Conservation (phyloP, 2,113 vertebrate species). For the Morone saxatilis region DNA sequence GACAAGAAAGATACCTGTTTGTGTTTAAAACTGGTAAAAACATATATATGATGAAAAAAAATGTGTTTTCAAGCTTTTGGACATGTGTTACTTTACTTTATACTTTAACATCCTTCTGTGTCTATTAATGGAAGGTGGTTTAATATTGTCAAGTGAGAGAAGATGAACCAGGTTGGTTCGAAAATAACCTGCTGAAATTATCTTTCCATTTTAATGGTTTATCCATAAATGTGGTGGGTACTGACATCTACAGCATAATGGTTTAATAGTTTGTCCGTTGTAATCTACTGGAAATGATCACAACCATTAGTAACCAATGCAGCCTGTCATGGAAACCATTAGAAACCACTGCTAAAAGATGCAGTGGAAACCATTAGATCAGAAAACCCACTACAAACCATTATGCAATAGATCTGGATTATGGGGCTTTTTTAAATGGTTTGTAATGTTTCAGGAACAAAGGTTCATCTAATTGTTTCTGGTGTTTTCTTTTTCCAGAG, state of each 20-base stretch:
- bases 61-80: too few species aligned
- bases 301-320: conserved; percentile 42
- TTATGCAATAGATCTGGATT: conserved; percentile 5
- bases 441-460: conserved; percentile 36
- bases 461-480: conserved; percentile 32
- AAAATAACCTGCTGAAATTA: not conserved
- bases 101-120: too few species aligned
- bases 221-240: not conserved
- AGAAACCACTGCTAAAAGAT: conserved; percentile 38
- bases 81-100: too few species aligned
- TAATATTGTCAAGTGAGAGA: not conserved
- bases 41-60: too few species aligned
- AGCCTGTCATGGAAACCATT: conserved; percentile 43
- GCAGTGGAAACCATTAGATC: conserved; percentile 35
- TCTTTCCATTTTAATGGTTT: not conserved
- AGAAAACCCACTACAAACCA: conserved; percentile 21
- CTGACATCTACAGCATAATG: not conserved
- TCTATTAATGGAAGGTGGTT: too few species aligned
- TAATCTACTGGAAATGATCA: conserved; percentile 38
- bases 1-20: too few species aligned
- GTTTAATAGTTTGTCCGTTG: conserved; percentile 5
- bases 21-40: too few species aligned
- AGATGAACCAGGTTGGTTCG: not conserved
- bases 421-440: conserved; percentile 27
- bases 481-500: conserved; percentile 9